phyloP scores from a whole-genome alignment of 2,797 vertebrate genomes.

The Craterocephalus amniculus region DNA sequence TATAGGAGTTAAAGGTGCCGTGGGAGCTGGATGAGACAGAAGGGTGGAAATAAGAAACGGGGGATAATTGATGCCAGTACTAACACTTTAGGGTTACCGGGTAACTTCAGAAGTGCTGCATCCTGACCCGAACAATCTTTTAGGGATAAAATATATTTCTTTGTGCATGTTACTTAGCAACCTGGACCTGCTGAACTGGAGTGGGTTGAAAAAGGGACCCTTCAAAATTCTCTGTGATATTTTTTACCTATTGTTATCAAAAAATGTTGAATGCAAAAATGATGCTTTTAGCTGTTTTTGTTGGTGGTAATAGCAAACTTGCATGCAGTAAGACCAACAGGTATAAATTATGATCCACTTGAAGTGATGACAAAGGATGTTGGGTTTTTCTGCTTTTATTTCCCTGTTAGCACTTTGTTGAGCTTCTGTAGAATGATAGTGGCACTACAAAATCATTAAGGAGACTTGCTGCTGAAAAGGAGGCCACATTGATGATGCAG shows the following conservation, averaged over 20 bases:
- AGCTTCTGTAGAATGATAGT: slow-evolving; percentile 36
- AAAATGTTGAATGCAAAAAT: not conserved
- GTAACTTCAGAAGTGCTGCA: not conserved
- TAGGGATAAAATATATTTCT: not conserved
- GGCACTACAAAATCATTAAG: slow-evolving; percentile 49
- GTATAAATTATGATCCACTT: too few relatives aligned
- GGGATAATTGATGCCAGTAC: not conserved
- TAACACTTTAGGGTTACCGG: not conserved
- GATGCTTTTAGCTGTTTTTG: not conserved
- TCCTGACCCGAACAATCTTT: not conserved
- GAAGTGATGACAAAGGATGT: not conserved
- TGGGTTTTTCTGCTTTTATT: slow-evolving; percentile 28
- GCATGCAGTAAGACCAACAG: too few relatives aligned
- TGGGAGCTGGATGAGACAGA: not conserved
- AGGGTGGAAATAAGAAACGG: not conserved
- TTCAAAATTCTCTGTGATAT: not conserved
- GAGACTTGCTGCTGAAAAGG: slow-evolving; percentile 35
- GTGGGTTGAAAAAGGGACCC: not conserved
- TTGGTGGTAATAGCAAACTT: not conserved
- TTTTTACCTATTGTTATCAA: not conserved
- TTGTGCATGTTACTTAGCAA: not conserved
- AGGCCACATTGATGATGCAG: slow-evolving; percentile 49
- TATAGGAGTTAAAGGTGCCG: not conserved
- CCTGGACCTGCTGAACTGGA: not conserved
- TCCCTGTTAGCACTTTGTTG: slow-evolving; percentile 26